Percentiles rank a stretch among this genome's conserved stretches.
These are phyloP conservation scores for Phymatocera aterrima DNA, from an alignment of 2,888 invertebrate species.

Conservation along the genomic window DNA sequence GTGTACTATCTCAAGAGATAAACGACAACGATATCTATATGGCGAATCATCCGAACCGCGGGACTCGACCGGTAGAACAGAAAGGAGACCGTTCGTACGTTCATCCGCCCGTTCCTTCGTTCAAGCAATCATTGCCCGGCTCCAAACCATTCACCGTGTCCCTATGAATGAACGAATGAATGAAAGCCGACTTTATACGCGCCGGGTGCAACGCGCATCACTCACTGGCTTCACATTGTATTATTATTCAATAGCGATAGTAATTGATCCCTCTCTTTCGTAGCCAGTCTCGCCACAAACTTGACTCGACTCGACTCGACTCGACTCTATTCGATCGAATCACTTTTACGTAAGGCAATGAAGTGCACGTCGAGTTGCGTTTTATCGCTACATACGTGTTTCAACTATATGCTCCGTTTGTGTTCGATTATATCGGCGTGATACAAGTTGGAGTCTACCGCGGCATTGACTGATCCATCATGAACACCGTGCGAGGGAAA, in stretches of 20 bases:
- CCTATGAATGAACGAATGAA: constrained; percentile 71
- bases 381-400: not conserved
- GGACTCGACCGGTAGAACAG: constrained; percentile 7
- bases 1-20: constrained; percentile 26
- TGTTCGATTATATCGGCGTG: not conserved
- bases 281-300: constrained; percentile 4
- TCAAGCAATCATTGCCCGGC: constrained; percentile 41
- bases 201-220: constrained; percentile 54
- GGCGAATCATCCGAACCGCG: constrained; percentile 6
- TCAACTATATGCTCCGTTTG: not conserved
- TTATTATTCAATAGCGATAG: constrained; percentile 69
- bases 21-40: constrained; percentile 14
- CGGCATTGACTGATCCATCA: too few relatives aligned
- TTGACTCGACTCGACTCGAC: not conserved
- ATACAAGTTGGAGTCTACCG: not conserved
- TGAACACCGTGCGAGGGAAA: not conserved
- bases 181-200: constrained; percentile 64
- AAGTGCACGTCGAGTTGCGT: not conserved
- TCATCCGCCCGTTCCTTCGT: not conserved
- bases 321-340: not conserved
- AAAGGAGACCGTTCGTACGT: constrained; percentile 42
- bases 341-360: not conserved
- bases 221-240: constrained; percentile 60
- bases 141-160: constrained; percentile 68
- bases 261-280: constrained; percentile 63